phyloP scores from a whole-genome alignment of 2,113 vertebrate genomes.

The Grammomys dolichurus region DNA sequence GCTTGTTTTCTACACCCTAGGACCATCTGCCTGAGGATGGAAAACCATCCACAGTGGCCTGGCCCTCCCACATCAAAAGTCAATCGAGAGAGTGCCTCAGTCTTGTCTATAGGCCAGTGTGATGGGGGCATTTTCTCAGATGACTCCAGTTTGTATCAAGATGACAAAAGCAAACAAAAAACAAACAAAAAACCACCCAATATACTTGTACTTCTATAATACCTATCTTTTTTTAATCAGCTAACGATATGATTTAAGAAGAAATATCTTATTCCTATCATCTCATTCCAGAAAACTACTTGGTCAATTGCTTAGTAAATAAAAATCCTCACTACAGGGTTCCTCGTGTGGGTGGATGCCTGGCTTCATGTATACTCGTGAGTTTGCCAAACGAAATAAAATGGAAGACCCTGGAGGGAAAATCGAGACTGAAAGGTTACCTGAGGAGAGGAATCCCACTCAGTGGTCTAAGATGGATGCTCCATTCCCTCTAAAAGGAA shows the following conservation, averaged over 20 bases:
- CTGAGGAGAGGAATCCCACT: background rate
- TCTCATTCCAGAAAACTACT: background rate
- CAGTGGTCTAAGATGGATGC: constrained; percentile 87
- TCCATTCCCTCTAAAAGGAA: constrained; percentile 92
- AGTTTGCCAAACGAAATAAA: constrained; percentile 90
- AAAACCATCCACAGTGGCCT: background rate
- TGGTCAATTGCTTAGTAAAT: background rate
- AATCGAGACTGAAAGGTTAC: constrained; percentile 94
- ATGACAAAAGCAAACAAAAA: background rate
- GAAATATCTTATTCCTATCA: background rate
- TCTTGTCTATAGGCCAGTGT: background rate
- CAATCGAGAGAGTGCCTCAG: background rate
- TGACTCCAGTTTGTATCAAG: background rate
- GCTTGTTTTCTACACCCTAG: background rate
- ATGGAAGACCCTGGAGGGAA: constrained; percentile 87
- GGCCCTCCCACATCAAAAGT: background rate
- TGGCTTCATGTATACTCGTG: constrained; percentile 97
- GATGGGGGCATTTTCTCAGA: background rate
- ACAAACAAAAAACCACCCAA: background rate
- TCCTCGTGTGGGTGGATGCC: constrained; percentile 91
- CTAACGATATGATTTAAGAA: background rate
- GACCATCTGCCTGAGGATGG: background rate
- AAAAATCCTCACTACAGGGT: constrained; percentile 78
- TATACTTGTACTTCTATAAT: background rate
- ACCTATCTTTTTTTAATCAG: background rate